Base-by-base conservation (phyloP, 2,888 invertebrate genomes). In the Magallana nippona region DNA sequence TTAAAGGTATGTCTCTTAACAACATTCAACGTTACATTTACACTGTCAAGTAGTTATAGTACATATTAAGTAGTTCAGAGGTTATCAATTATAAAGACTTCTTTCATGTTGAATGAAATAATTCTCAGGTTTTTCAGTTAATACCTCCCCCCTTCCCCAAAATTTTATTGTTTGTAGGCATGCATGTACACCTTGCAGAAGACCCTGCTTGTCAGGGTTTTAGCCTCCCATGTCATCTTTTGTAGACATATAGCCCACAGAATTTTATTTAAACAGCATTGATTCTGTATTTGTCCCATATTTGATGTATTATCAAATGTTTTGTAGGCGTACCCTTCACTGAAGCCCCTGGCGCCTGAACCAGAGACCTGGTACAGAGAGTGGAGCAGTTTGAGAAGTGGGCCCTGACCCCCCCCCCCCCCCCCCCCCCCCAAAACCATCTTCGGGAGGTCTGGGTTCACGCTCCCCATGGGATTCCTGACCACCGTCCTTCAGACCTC, bases 281-380 rank as follows among this genome's bases (percentile, higher is more conserved):
- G 44, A 44, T 5, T 44, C 44, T 8, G 0, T 44, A 8, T 44
- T 44, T 8, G 10, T 44, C 5, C 44, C 44, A 44, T 44, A 44
- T 44, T 44, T 44, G 44, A 44, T 44, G 44, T 44, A 44, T 44
- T 44, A 44, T 44, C 10, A 44, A 0, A 44, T 78, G 1, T 17
- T 11, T 77, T 94, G 44, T 97, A 86, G 98, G 97, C 95, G 5
- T 94, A 95, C 90, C 96, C 97, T 22, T 97, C 97, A 0, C 94
- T 97, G 94, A 98, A 98, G 95, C 96, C 97, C 5, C 95, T 98
- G 86, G 97, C 97, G 96, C 97, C 15, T 98, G 98, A 98, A 96
- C 97, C 27, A 96, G 97, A 86, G 98, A 98, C 95, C 95, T 98
- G 90, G 95, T 95, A 55, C 95, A 95, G 85, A 95, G 98, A 85